Base-by-base conservation (phyloP, 2,797 vertebrate species). In the Diglossa cyanea region DNA sequence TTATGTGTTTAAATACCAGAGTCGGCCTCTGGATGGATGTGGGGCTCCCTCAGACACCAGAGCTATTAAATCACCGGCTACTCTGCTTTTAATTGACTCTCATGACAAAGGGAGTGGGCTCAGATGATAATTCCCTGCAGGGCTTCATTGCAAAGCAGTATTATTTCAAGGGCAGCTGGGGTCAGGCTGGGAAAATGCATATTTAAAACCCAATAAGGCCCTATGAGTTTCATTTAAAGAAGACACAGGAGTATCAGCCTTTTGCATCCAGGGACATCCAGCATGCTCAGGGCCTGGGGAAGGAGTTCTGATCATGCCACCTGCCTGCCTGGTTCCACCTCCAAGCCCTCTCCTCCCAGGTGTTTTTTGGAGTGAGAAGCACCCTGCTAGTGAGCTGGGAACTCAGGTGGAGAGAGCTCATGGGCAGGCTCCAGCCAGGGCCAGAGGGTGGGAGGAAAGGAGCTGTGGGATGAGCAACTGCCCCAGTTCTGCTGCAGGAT, bases 21-120 rank as follows among this genome's bases (percentile, higher is more conserved):
- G 68, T 31, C 14, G 1, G 83, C 35, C 80, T 86, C 58, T 86
- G 62, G 54, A 26, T 86, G 72, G 54, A 80, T 66, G 58, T 57
- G 62, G 51, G 40, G 39, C 53, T 74, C 78, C 78, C 78, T 87
- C 75, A 80, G 85, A 88, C 91, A 80, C 72, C 11, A 26, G 67
- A 96, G 86, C 81, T 86, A 72, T 88, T 93, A 93, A 93, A 89
- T 94, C 88, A 90, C 81, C 57, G 42, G 75, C 91, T 86, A 82
- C 76, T 54, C 53, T 89, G 91, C 84, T 90, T 92, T 94, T 94
- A 96, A 96, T 95, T 93, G 91, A 96, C 94, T 94, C 73, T 42
- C 44, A 68, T 77, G 91, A 96, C 95, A 96, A 93, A 95, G 88
- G 42, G 63, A 79, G 70, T 2, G 17, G 91, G 84, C 82, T 83